Conservation (phyloP, 1,140 invertebrate species). For the Neodiprion pinetum region DNA sequence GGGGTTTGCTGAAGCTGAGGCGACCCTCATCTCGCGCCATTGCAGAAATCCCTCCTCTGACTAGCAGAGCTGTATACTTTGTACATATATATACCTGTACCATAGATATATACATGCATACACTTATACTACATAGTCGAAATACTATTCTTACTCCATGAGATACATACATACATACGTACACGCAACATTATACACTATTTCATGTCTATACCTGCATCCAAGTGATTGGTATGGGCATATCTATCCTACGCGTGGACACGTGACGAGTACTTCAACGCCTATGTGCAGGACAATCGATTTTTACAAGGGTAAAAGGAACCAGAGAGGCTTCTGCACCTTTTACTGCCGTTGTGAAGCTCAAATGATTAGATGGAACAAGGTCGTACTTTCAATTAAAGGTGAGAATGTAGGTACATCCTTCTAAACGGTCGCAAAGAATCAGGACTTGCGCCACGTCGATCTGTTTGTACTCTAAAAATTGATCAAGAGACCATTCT, state of each 20-base stretch:
- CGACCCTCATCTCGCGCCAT: neutral
- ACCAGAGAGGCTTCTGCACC: no score
- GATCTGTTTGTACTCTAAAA: no score
- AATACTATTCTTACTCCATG: neutral
- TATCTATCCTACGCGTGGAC: neutral
- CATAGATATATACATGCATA: neutral
- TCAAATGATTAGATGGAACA: no score
- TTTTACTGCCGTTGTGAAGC: no score
- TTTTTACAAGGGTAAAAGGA: neutral
- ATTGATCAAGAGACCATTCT: no score
- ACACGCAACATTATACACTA: no score
- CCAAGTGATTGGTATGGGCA: no score
- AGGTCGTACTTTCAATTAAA: no score
- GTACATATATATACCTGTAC: conserved; percentile 31
- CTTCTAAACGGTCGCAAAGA: no score
- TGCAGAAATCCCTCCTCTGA: conserved; percentile 9
- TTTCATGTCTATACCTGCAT: no score
- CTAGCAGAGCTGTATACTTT: conserved; percentile 36
- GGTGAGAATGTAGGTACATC: no score
- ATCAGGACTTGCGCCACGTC: no score
- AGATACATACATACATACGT: neutral
- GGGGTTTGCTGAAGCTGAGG: neutral
- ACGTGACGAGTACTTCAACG: neutral
- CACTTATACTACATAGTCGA: neutral
- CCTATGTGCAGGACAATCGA: neutral